Evolutionary conservation across 1,140 invertebrate species (phyloP), one percentile per base, ranked within the genome.

Genomic region (Lepidurus arcticus): DNA sequence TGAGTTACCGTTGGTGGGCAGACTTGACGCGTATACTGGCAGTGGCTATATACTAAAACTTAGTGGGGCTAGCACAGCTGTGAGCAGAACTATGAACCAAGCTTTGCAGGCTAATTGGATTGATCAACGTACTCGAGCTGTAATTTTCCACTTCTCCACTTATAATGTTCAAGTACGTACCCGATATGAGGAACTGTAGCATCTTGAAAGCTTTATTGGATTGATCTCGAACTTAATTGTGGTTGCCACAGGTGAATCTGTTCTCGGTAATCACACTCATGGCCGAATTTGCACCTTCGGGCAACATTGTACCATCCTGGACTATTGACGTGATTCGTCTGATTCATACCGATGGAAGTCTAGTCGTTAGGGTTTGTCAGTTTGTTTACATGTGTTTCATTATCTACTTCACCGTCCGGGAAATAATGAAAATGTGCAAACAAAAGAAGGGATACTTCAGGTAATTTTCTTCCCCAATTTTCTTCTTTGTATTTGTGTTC

Each of bases 81-180:
- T 88, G 4, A 80, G 80, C 43, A 78, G 80, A 9, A 83, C 84
- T 74, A 82, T 88, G 44, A 78, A 82, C 9, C 74, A 81, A 26
- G 81, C 89, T 26, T 78, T 87, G 77, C 78, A 80, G 1, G 81
- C 86, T 76, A 80, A 83, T 42, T 90, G 89, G 89, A 86, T 89
- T 21, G 89, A 90, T 80, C 81, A 83, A 76, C 82, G 85, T 74
- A 89, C 89, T 1, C 80, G 89, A 79, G 88, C 88, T 7, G 84
- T 90, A 11, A 87, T 89, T 79, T 83, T 88, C 7, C 88, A 90
- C 80, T 88, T 90, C 81, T 88, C 88, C 6, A 84, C 86, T 11
- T 90, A 89, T 81, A 90, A 90, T 82, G 85, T 88, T 1, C 85
- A 88, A 78, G 81, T 85, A 81, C 81, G 80, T 65, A 53, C 82